These are phyloP conservation scores for Hippopotamus amphibius DNA, from an alignment of 2,113 vertebrate genomes.

Conservation along the genomic window DNA sequence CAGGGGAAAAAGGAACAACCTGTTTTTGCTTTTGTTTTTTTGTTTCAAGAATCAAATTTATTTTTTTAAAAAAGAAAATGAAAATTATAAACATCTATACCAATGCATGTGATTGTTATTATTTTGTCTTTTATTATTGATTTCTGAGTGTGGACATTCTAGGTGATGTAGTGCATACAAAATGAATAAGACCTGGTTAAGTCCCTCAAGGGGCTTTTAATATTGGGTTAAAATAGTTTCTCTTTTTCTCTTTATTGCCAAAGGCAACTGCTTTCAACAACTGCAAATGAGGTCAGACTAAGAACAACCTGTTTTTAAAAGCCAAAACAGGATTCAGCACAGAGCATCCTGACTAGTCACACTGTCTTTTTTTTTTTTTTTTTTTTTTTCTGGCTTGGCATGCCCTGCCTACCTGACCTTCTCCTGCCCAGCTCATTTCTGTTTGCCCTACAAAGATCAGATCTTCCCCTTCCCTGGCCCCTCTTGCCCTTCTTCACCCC, in stretches of 20 bases:
- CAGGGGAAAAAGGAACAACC: background rate
- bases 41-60: slow-evolving; percentile 10
- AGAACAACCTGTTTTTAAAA: background rate
- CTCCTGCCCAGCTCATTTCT: background rate
- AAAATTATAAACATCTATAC: background rate
- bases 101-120: background rate
- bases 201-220: slow-evolving; percentile 13
- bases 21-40: no score
- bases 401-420: background rate
- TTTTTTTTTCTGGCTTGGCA: background rate
- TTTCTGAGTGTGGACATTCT: background rate
- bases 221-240: slow-evolving; percentile 36
- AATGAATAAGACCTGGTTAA: background rate
- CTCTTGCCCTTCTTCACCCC: background rate
- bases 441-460: background rate
- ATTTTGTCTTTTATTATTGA: background rate
- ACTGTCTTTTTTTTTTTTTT: background rate
- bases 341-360: background rate
- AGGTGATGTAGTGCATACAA: background rate
- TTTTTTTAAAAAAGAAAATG: background rate
- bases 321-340: background rate
- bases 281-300: slow-evolving; percentile 32
- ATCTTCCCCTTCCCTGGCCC: background rate
- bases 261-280: slow-evolving; percentile 49
- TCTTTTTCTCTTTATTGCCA: background rate